These are phyloP conservation scores for Alfaro cultratus DNA, from an alignment of 2,797 vertebrate species.

Conservation along the genomic window DNA sequence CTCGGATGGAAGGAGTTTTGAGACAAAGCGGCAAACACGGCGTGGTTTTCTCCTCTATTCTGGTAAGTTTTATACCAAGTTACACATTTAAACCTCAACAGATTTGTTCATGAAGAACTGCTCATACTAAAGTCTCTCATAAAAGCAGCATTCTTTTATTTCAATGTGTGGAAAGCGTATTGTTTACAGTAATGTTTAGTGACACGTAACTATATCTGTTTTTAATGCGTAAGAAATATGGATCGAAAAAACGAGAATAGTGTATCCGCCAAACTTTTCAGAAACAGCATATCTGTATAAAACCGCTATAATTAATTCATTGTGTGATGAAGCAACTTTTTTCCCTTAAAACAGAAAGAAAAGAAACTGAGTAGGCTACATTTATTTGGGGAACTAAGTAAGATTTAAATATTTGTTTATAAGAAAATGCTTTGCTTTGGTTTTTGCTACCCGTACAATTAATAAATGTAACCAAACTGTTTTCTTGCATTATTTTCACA, in stretches of 20 bases:
- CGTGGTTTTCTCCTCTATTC: constrained; percentile 23
- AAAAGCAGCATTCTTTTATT: not conserved
- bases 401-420: not conserved
- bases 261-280: not conserved
- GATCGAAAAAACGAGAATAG: not conserved
- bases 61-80: too few species aligned
- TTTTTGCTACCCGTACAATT: not conserved
- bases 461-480: not conserved
- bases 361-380: not conserved
- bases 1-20: constrained; percentile 51
- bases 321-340: not conserved
- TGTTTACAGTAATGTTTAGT: not conserved
- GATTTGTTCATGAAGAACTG: not conserved
- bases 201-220: not conserved
- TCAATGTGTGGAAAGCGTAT: not conserved
- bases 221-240: not conserved
- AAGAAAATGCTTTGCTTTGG: not conserved
- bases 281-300: not conserved
- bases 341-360: not conserved
- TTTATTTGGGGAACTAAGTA: not conserved
- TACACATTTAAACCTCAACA: not conserved
- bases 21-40: constrained; percentile 43
- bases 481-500: not conserved
- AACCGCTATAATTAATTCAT: not conserved
- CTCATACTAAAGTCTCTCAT: not conserved